phyloP scores from a whole-genome alignment of 2,797 vertebrate genomes.

The Fratercula arctica region DNA sequence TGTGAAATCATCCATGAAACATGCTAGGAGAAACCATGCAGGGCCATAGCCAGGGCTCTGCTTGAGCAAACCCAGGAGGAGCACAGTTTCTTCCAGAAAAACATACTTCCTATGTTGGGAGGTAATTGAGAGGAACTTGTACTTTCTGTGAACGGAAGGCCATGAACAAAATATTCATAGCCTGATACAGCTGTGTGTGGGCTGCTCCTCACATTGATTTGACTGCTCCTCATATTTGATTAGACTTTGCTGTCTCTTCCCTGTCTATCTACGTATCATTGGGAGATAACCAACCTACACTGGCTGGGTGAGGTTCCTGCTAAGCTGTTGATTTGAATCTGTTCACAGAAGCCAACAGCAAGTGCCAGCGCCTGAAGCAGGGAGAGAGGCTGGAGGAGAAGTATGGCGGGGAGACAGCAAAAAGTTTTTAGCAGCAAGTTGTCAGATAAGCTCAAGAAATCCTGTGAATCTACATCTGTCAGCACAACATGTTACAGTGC shows the following conservation, averaged over 20 bases:
- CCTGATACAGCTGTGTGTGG: background rate
- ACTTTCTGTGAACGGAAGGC: background rate
- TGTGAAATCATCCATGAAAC: background rate
- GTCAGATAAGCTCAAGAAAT: background rate
- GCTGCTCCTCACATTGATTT: background rate
- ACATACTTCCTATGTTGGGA: background rate
- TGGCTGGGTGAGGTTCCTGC: background rate
- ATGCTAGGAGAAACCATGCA: background rate
- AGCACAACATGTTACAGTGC: background rate
- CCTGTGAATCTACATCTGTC: background rate
- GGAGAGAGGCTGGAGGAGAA: background rate
- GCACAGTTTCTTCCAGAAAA: background rate
- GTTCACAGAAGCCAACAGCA: background rate
- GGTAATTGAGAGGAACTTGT: background rate
- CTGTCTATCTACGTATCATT: background rate
- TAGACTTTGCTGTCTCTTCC: background rate
- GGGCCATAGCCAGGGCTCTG: background rate
- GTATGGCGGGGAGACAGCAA: background rate
- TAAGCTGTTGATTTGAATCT: background rate
- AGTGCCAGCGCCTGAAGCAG: background rate
- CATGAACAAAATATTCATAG: background rate
- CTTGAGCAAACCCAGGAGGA: background rate
- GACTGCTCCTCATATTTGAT: background rate
- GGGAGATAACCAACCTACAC: background rate
- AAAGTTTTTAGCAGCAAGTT: background rate